Conservation (phyloP, 2,113 vertebrate species). For the Sturnira hondurensis region DNA sequence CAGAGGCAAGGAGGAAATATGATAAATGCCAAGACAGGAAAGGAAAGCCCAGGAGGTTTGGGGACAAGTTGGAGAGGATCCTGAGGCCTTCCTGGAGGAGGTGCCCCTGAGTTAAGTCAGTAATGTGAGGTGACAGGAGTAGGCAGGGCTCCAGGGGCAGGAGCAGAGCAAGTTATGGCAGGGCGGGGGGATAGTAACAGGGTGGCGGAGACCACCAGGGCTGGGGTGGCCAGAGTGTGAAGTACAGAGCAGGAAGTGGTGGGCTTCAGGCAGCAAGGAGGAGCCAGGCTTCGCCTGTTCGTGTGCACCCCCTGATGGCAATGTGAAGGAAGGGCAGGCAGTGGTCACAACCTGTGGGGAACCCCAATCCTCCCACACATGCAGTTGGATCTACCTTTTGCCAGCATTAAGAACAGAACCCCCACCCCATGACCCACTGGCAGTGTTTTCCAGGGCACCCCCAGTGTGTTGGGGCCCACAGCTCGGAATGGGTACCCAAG, state of each 20-base stretch:
- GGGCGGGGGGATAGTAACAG: not conserved
- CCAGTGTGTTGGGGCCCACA: not conserved
- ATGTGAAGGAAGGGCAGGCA: not conserved
- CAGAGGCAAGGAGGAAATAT: not conserved
- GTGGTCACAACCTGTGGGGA: not conserved
- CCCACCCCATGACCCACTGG: not conserved
- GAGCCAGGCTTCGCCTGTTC: not conserved
- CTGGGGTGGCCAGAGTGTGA: not conserved
- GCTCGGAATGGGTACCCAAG: not conserved
- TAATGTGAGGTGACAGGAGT: not conserved
- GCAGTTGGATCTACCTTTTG: not conserved
- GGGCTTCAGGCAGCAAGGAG: too few species aligned
- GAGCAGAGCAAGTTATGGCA: not conserved
- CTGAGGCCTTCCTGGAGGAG: not conserved
- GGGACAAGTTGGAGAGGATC: not conserved
- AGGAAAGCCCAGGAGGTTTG: not conserved
- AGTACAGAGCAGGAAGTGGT: not conserved
- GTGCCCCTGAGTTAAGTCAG: not conserved
- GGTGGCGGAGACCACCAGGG: not conserved
- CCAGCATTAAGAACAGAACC: not conserved
- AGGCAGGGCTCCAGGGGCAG: not conserved
- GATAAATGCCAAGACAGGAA: not conserved
- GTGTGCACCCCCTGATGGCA: not conserved
- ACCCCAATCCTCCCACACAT: not conserved
- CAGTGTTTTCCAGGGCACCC: accelerated